phyloP scores from a whole-genome alignment of 2,113 vertebrate genomes.

The Notarius lentiginosus region DNA sequence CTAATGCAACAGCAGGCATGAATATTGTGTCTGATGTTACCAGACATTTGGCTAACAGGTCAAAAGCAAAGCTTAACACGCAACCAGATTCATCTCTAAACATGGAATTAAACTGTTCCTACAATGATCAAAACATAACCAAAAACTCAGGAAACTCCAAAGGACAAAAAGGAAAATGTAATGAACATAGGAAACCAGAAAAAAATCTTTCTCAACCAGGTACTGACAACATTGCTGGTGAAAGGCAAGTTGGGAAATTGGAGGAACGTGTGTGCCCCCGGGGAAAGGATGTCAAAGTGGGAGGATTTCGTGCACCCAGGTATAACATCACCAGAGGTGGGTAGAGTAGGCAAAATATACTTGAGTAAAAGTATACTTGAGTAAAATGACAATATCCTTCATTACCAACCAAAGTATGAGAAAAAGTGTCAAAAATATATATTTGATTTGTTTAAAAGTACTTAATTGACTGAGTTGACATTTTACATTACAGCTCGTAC shows the following conservation, averaged over 20 bases:
- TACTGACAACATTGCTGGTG: slow-evolving; percentile 31
- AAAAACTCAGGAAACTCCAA: slow-evolving; percentile 19
- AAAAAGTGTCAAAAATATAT: background rate
- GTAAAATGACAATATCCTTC: background rate
- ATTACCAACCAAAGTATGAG: background rate
- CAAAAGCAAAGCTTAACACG: slow-evolving; percentile 29
- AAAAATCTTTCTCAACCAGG: slow-evolving; percentile 25
- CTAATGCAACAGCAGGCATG: slow-evolving; percentile 54
- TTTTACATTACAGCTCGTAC: background rate
- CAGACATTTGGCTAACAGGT: slow-evolving; percentile 21
- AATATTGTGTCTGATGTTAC: slow-evolving; percentile 40
- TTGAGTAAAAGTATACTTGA: background rate
- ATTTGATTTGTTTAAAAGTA: background rate
- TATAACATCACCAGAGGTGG: slow-evolving; percentile 50
- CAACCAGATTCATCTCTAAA: slow-evolving; percentile 25
- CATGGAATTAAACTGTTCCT: background rate
- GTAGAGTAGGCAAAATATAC: slow-evolving; percentile 9
- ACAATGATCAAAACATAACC: slow-evolving; percentile 14
- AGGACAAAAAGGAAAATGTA: slow-evolving; percentile 11
- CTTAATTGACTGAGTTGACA: background rate
- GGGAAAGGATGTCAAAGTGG: slow-evolving; percentile 72
- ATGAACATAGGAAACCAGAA: slow-evolving; percentile 27
- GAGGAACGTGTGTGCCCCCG: slow-evolving; percentile 65
- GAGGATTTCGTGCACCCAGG: slow-evolving; percentile 74
- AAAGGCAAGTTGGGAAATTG: slow-evolving; percentile 54